Percentiles rank a stretch among this genome's conserved stretches.
phyloP scores from a whole-genome alignment of 2,113 vertebrate species.

The Oncorhynchus clarkii region DNA sequence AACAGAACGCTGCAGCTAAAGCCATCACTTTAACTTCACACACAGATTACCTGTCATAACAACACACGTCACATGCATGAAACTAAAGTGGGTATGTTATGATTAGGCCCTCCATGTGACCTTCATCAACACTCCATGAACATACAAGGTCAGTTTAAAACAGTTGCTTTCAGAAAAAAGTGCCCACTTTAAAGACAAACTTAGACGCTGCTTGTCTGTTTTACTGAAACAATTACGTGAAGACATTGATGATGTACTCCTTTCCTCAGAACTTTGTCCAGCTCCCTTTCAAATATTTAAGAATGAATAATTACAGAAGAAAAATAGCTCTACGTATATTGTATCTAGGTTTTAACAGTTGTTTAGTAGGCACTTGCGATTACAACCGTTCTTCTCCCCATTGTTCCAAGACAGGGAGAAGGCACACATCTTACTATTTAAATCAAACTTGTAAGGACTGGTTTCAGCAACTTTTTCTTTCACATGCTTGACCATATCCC shows the following conservation, averaged over 20 bases:
- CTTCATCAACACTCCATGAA: background rate
- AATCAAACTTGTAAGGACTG: too few species aligned
- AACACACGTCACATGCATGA: background rate
- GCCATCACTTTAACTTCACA: background rate
- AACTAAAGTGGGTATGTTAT: background rate
- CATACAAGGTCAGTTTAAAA: background rate
- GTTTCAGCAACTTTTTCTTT: background rate
- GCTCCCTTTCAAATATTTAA: too few species aligned
- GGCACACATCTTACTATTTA: background rate
- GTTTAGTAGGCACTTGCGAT: background rate
- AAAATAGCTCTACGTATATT: background rate
- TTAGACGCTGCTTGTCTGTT: too few species aligned
- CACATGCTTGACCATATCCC: background rate
- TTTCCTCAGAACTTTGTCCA: too few species aligned
- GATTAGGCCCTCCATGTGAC: background rate
- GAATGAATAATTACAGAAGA: background rate
- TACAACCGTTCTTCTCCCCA: background rate
- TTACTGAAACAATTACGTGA: too few species aligned
- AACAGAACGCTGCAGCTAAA: background rate
- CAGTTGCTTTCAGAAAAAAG: too few species aligned
- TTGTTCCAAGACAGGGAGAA: background rate
- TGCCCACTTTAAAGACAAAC: too few species aligned
- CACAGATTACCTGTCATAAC: background rate
- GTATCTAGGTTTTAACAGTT: background rate
- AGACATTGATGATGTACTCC: too few species aligned